Conservation (phyloP, 2,113 vertebrate genomes). For the Spea multiplicata region DNA sequence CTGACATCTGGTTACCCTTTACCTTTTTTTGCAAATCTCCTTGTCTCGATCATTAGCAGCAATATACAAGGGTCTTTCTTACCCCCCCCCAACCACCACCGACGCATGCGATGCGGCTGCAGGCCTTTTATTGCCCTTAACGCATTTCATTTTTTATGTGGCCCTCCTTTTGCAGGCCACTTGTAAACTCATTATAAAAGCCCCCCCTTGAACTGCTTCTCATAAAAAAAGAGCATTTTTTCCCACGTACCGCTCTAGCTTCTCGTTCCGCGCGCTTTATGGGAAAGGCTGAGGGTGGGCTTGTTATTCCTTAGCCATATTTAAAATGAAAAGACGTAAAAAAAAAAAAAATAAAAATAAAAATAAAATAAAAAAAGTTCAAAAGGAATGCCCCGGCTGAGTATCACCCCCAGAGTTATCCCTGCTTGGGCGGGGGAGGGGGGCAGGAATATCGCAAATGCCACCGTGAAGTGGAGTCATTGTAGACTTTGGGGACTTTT, state of each 20-base stretch:
- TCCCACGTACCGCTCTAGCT: constrained; percentile 24
- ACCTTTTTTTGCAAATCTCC: not conserved
- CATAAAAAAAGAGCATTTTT: constrained; percentile 33
- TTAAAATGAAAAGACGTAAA: constrained; percentile 43
- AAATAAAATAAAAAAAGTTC: constrained; percentile 5
- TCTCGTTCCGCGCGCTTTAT: constrained; percentile 8
- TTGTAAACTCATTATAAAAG: constrained; percentile 38
- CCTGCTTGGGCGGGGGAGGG: not conserved
- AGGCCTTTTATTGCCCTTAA: not conserved
- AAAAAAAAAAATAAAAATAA: not conserved
- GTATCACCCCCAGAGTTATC: constrained; percentile 8
- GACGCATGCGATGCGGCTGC: not conserved
- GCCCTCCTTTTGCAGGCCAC: constrained; percentile 24
- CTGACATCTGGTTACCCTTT: constrained; percentile 36
- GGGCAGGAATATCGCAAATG: not conserved
- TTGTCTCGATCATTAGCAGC: constrained; percentile 8
- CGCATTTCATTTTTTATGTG: constrained; percentile 1
- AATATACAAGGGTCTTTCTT: not conserved
- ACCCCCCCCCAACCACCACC: not conserved
- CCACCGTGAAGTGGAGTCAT: not conserved
- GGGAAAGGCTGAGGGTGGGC: constrained; percentile 17
- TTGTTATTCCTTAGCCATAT: constrained; percentile 10
- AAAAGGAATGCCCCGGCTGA: constrained; percentile 11
- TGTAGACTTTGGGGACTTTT: not conserved
- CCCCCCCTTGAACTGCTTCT: constrained; percentile 38